A percentile compares a stretch with the other conserved stretches of the same genome.
Conservation (phyloP, 2,888 invertebrate genomes). For the Nymphalis urticae region DNA sequence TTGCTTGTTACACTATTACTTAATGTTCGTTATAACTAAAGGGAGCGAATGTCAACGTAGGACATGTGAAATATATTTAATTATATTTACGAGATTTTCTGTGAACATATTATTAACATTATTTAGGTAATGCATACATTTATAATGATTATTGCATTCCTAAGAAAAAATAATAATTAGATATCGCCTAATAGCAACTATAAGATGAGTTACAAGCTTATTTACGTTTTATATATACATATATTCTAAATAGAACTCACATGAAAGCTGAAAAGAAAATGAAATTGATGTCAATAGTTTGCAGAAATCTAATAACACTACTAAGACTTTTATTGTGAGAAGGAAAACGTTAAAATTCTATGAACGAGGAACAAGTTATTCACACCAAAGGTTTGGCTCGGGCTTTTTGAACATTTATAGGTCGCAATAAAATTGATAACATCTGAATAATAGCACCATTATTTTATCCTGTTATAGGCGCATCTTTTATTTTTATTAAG, state of each 20-base stretch:
- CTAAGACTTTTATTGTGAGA: slow-evolving; percentile 22
- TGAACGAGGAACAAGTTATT: slow-evolving; percentile 34
- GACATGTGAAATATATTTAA: too few relatives aligned
- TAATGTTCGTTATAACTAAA: too few relatives aligned
- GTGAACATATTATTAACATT: too few relatives aligned
- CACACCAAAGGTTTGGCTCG: slow-evolving; percentile 31
- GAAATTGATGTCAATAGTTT: not conserved
- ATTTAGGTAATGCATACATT: too few relatives aligned
- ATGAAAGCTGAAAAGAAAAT: not conserved
- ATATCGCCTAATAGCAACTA: too few relatives aligned
- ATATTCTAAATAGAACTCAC: not conserved
- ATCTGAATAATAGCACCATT: slow-evolving; percentile 37
- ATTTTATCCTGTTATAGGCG: slow-evolving; percentile 33
- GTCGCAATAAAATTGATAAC: slow-evolving; percentile 38
- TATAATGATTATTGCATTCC: too few relatives aligned
- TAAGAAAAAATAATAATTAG: too few relatives aligned
- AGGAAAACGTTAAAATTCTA: slow-evolving; percentile 34
- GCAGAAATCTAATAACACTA: slow-evolving; percentile 21
- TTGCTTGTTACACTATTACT: too few relatives aligned
- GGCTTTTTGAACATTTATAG: slow-evolving; percentile 35
- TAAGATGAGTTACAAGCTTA: too few relatives aligned
- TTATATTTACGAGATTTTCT: too few relatives aligned
- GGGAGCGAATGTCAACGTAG: too few relatives aligned
- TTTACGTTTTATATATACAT: not conserved
- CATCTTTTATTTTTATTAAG: slow-evolving; percentile 23